Conservation (phyloP, 2,797 vertebrate species). For the Sebastes miniatus region DNA sequence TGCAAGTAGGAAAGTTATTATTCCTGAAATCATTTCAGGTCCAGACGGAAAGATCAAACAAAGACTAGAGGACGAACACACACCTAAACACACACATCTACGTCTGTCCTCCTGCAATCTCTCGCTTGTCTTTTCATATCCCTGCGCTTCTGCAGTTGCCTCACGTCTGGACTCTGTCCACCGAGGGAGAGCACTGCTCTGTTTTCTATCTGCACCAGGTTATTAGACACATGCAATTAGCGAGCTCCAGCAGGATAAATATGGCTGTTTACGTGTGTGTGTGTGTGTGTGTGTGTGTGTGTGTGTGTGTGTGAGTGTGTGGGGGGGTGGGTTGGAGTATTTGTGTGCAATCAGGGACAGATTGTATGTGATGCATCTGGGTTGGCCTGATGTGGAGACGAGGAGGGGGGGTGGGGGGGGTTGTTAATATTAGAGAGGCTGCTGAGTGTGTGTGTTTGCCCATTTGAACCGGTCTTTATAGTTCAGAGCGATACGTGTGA, state of each 20-base stretch:
- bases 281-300: slow-evolving; percentile 19
- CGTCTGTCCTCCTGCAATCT: slow-evolving; percentile 50
- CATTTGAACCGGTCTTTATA: slow-evolving; percentile 8
- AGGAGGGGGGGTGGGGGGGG: slow-evolving; percentile 26
- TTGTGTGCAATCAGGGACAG: slow-evolving; percentile 67
- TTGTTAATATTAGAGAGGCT: slow-evolving; percentile 35
- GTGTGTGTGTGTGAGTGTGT: slow-evolving; percentile 16
- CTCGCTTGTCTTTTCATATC: slow-evolving; percentile 65
- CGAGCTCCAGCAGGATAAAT: slow-evolving; percentile 54
- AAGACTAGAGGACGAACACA: slow-evolving; percentile 57
- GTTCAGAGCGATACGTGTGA: not conserved
- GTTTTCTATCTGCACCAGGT: slow-evolving; percentile 68
- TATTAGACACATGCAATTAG: slow-evolving; percentile 73
- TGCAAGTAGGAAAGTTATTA: slow-evolving; percentile 58
- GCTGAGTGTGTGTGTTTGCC: not conserved
- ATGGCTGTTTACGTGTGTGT: slow-evolving; percentile 34
- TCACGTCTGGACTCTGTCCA: slow-evolving; percentile 72
- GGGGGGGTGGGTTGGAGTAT: slow-evolving; percentile 19
- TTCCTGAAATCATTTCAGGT: slow-evolving; percentile 65
- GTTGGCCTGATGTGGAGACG: slow-evolving; percentile 44
- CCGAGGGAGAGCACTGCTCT: slow-evolving; percentile 54
- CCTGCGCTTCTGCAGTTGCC: slow-evolving; percentile 61
- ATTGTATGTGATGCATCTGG: slow-evolving; percentile 63
- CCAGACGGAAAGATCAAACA: slow-evolving; percentile 75
- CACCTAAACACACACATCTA: not conserved